These are phyloP conservation scores for Morinoia aosen DNA, from an alignment of 2,888 invertebrate genomes.

Conservation along the genomic window DNA sequence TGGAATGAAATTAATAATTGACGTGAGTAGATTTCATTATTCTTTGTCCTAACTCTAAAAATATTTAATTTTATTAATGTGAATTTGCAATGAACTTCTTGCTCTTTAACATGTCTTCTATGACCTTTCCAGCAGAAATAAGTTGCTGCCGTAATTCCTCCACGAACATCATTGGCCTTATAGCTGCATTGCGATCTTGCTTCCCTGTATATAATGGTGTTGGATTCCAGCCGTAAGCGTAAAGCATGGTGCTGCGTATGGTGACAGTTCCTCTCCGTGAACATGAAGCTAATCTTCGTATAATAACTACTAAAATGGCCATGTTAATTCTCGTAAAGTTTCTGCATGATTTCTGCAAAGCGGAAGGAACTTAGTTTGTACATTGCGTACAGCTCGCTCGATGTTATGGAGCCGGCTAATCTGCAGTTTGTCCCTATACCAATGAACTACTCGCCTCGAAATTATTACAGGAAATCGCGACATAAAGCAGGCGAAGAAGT, in stretches of 20 bases:
- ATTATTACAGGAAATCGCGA: neutral
- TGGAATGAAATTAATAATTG: too few relatives aligned
- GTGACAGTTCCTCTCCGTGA: neutral
- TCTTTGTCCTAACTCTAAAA: too few relatives aligned
- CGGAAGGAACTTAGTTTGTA: neutral
- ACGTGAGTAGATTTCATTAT: too few relatives aligned
- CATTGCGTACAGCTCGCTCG: neutral
- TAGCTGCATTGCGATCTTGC: neutral
- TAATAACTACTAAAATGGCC: neutral
- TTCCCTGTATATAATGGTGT: neutral
- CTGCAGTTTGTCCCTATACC: neutral
- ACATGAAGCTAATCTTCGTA: neutral
- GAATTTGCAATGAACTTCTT: neutral
- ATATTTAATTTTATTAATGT: neutral
- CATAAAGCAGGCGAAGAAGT: neutral
- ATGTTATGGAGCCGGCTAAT: neutral
- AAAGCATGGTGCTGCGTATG: neutral
- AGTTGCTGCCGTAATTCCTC: neutral
- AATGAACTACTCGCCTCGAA: neutral
- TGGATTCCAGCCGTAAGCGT: neutral
- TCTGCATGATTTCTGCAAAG: neutral
- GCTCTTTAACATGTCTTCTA: neutral
- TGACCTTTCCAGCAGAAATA: neutral
- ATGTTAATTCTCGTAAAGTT: neutral
- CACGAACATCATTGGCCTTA: neutral